Percentiles rank a stretch among this genome's conserved stretches.
Evolutionary conservation across 1,140 invertebrate species (phyloP).

Genomic region (Catajapyx aquilonaris): DNA sequence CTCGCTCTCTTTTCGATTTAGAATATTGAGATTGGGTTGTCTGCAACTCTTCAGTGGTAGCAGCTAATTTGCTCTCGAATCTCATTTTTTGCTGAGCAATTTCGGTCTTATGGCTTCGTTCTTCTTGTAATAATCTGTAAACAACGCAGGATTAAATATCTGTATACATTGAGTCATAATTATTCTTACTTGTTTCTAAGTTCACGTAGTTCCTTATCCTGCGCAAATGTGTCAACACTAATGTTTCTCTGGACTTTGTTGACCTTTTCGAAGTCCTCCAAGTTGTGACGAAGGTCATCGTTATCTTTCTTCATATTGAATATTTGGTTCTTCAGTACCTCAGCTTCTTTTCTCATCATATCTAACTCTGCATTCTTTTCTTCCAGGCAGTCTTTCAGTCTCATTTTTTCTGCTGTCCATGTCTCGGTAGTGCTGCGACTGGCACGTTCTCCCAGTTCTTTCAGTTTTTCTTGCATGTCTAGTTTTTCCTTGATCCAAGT

Average conservation of each 20-base stretch:
- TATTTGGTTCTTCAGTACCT: conserved; percentile 43
- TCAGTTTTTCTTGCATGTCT: conserved; percentile 41
- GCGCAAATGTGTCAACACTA: conserved; percentile 42
- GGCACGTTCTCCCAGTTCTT: conserved; percentile 36
- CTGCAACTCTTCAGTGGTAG: conserved; percentile 67
- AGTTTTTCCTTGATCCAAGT: conserved; percentile 53
- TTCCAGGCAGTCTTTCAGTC: conserved; percentile 41
- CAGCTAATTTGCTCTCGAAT: conserved; percentile 67
- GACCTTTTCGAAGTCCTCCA: conserved; percentile 68
- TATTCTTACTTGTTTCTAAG: conserved; percentile 33
- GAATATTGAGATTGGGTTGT: conserved; percentile 53
- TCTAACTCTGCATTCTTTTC: conserved; percentile 54
- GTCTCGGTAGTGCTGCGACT: conserved; percentile 18
- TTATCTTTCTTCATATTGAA: conserved; percentile 41
- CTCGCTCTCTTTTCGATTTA: conserved; percentile 68
- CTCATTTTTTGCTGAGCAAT: conserved; percentile 63
- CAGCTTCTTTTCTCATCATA: conserved; percentile 44
- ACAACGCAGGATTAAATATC: conserved; percentile 3
- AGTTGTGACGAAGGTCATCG: conserved; percentile 54
- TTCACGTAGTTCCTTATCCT: conserved; percentile 52
- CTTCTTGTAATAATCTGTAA: conserved; percentile 42
- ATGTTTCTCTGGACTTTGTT: conserved; percentile 56
- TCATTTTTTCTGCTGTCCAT: conserved; percentile 36
- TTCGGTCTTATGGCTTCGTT: conserved; percentile 63
- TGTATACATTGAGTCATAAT: background rate